Percentiles rank a stretch among this genome's conserved stretches.
These are phyloP conservation scores for Bombus ignitus DNA, from an alignment of 1,140 invertebrate species.

Conservation along the genomic window DNA sequence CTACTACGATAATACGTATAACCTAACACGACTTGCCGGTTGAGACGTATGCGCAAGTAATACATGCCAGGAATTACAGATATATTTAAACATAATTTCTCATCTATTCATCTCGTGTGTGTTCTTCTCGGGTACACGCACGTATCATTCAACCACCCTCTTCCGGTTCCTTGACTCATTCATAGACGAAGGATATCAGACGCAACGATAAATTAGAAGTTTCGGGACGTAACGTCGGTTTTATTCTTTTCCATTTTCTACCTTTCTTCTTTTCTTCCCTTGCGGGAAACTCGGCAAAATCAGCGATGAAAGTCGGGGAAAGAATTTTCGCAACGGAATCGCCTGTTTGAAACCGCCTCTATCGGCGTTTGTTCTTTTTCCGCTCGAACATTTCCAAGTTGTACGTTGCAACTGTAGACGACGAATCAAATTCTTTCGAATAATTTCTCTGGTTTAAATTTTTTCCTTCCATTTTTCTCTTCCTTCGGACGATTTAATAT, in stretches of 20 bases:
- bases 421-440: not conserved
- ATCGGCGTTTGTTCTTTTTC: not conserved
- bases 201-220: slow-evolving; percentile 36
- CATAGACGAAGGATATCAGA: slow-evolving; percentile 33
- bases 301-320: slow-evolving; percentile 1
- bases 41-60: slow-evolving; percentile 68
- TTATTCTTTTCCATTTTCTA: too few relatives aligned
- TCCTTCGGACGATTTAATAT: not conserved
- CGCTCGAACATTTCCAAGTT: not conserved
- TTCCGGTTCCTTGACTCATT: slow-evolving; percentile 29
- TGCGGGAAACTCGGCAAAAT: slow-evolving; percentile 1
- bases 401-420: not conserved
- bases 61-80: slow-evolving; percentile 64
- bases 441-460: not conserved
- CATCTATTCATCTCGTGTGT: slow-evolving; percentile 63
- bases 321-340: not conserved
- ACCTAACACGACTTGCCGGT: slow-evolving; percentile 65
- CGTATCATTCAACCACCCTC: slow-evolving; percentile 53
- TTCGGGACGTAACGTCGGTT: slow-evolving; percentile 30
- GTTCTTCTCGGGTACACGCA: slow-evolving; percentile 68
- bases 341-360: not conserved
- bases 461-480: too few relatives aligned
- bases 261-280: not conserved
- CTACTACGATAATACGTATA: slow-evolving; percentile 69
- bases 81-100: slow-evolving; percentile 50